phyloP scores from a whole-genome alignment of 2,113 vertebrate species.

The Ptychochromis oligacanthus region DNA sequence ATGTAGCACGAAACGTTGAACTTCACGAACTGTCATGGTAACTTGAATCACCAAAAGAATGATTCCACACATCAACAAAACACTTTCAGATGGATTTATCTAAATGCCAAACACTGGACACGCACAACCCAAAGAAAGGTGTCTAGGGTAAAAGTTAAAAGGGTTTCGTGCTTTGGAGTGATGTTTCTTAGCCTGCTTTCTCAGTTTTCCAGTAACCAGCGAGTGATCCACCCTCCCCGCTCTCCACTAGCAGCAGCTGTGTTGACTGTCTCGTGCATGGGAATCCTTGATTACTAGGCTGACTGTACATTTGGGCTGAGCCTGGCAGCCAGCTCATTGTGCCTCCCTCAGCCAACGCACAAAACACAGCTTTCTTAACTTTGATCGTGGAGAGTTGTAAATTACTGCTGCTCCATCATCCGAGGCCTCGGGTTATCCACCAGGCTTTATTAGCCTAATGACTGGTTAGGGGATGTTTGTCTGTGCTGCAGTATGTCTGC shows the following conservation, averaged over 20 bases:
- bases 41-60: background rate
- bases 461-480: constrained; percentile 80
- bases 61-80: background rate
- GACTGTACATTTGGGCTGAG: constrained; percentile 48
- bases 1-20: background rate
- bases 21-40: background rate
- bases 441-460: constrained; percentile 70
- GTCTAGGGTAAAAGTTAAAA: background rate
- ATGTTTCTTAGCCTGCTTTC: constrained; percentile 20
- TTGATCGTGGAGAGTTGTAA: constrained; percentile 64
- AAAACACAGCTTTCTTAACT: constrained; percentile 41
- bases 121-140: background rate
- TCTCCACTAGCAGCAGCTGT: constrained; percentile 71
- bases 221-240: constrained; percentile 20
- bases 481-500: constrained; percentile 26
- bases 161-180: constrained; percentile 3
- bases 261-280: constrained; percentile 64
- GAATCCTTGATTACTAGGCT: constrained; percentile 65
- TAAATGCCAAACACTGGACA: background rate
- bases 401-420: constrained; percentile 29
- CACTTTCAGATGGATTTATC: background rate
- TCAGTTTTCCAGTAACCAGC: constrained; percentile 34
- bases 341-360: constrained; percentile 15
- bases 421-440: constrained; percentile 59
- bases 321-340: constrained; percentile 26